A percentile compares a stretch with the other conserved stretches of the same genome.
Conservation (phyloP, 2,797 vertebrate species). For the Moxostoma hubbsi region DNA sequence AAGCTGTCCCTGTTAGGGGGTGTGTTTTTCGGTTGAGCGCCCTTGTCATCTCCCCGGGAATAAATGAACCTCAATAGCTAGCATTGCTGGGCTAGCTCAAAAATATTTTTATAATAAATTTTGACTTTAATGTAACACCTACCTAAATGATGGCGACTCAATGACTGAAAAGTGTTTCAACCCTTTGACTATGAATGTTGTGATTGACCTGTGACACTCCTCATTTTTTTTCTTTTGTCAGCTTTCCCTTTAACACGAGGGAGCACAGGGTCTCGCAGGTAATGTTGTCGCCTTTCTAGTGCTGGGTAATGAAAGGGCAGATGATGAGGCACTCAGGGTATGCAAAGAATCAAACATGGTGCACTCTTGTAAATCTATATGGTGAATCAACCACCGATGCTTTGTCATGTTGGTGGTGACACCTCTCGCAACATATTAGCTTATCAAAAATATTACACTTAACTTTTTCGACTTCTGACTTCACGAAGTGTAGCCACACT, state of each 20-base stretch:
- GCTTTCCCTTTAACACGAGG: neutral
- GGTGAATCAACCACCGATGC: neutral
- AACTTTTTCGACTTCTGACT: no score
- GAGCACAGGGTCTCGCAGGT: neutral
- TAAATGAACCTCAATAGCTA: neutral
- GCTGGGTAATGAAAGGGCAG: no score
- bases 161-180: neutral
- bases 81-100: neutral
- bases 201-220: neutral
- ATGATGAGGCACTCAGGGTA: neutral
- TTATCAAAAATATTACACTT: neutral
- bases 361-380: neutral
- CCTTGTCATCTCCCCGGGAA: conserved; percentile 10
- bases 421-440: neutral
- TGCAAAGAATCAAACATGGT: neutral
- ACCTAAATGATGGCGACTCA: neutral
- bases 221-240: conserved; percentile 1
- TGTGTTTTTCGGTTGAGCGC: neutral
- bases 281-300: neutral
- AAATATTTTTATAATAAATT: neutral
- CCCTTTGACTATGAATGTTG: neutral
- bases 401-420: no score
- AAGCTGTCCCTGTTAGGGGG: neutral
- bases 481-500: no score
- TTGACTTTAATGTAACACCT: neutral